Percentiles rank a stretch among this genome's conserved stretches.
phyloP scores from a whole-genome alignment of 2,113 vertebrate genomes.

The Barnardius zonarius region DNA sequence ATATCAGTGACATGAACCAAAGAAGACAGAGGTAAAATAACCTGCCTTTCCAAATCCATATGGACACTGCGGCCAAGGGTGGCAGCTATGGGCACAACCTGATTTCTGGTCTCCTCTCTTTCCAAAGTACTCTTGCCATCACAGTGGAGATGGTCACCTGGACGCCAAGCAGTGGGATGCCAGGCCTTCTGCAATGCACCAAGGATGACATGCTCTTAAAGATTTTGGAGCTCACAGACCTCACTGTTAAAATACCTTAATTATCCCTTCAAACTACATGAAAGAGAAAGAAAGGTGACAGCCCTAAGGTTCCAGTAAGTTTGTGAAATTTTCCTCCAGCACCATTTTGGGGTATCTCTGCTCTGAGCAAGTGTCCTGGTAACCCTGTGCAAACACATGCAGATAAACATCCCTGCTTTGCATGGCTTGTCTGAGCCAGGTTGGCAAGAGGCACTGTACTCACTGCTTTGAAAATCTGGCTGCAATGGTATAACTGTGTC shows the following conservation, averaged over 20 bases:
- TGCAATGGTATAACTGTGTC: not conserved
- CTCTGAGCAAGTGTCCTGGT: not conserved
- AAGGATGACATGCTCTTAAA: not conserved
- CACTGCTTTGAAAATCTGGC: not conserved
- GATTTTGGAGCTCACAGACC: not conserved
- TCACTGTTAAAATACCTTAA: not conserved
- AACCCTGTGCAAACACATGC: not conserved
- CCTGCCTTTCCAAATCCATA: not conserved
- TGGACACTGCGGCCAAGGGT: fast-evolving
- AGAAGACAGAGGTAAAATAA: not conserved
- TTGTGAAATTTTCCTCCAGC: not conserved
- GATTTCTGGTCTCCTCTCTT: not conserved
- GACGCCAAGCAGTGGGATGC: not conserved
- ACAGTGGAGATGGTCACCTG: not conserved
- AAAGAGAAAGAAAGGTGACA: not conserved
- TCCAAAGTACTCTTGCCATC: fast-evolving
- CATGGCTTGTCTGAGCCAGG: not conserved
- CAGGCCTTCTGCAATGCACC: not conserved
- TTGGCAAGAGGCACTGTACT: not conserved
- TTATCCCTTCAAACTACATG: not conserved
- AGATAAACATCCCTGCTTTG: not conserved
- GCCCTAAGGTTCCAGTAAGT: not conserved
- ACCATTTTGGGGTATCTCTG: not conserved
- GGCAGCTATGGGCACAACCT: not conserved
- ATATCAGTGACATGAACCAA: not conserved